Evolutionary conservation across 2,888 invertebrate genomes (phyloP), one percentile per base, ranked within the genome.

Genomic region (Mimumesa dahlbomi): DNA sequence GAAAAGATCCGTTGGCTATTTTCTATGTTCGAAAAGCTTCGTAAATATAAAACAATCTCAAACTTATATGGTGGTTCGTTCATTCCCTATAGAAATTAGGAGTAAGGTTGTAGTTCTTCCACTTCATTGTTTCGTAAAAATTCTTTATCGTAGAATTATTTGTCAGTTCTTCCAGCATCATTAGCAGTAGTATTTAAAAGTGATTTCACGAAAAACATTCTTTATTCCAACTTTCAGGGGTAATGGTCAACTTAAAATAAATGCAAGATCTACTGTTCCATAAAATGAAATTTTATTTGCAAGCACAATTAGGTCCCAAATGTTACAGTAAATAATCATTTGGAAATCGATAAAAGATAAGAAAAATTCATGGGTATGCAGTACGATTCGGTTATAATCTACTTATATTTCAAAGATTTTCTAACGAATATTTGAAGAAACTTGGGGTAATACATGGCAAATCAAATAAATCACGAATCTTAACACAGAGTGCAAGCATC

Each of bases 211-310:
- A n/a, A n/a, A n/a, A n/a, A n/a, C n/a, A n/a, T n/a, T n/a, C n/a
- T n/a, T n/a, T n/a, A n/a, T n/a, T n/a, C n/a, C n/a, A n/a, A n/a
- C n/a, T n/a, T n/a, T n/a, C n/a, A n/a, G n/a, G n/a, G n/a, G n/a
- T n/a, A n/a, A n/a, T n/a, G n/a, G n/a, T n/a, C n/a, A n/a, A n/a
- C n/a, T n/a, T n/a, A n/a, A n/a, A n/a, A n/a, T n/a, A n/a, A n/a
- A n/a, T n/a, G n/a, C n/a, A 18, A 11, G 31, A 50, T 21, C n/a
- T 1, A 25, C 11, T 49, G n/a, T 46, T 65, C 18, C 19, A 45
- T 40, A 38, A 81, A 79, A 59, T 58, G 50, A 67, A 79, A 70
- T 70, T 80, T 82, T 77, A 79, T 79, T 82, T 50, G 13, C 57
- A 72, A 72, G 77, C 67, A 43, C 56, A 69, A 71, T n/a, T 48